A percentile compares a stretch with the other conserved stretches of the same genome.
These are phyloP conservation scores for Rhadina sibilatrix DNA, from an alignment of 2,113 vertebrate genomes.

Conservation along the genomic window DNA sequence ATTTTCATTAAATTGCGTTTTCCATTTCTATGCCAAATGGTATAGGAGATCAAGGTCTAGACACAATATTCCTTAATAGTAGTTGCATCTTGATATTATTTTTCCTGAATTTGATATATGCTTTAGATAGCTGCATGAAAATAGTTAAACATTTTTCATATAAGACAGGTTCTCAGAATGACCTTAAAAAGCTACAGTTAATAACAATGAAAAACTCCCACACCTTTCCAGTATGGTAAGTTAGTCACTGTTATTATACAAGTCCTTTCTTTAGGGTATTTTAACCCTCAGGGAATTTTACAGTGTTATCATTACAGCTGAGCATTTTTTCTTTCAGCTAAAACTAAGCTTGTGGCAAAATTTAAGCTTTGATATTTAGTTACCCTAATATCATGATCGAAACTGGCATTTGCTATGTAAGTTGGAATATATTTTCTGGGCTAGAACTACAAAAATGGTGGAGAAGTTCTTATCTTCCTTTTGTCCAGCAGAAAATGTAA, in stretches of 20 bases:
- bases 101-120: conserved; percentile 8
- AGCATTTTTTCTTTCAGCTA: neutral
- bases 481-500: neutral
- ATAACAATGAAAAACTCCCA: neutral
- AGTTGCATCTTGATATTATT: conserved; percentile 1
- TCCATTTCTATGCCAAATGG: neutral
- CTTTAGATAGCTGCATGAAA: conserved; percentile 4
- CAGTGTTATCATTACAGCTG: neutral
- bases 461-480: neutral
- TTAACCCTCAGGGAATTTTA: neutral
- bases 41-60: neutral
- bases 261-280: neutral
- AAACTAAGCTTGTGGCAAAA: neutral
- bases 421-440: neutral
- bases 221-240: neutral
- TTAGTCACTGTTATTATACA: neutral
- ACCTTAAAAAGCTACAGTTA: neutral
- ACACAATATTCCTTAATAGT: neutral
- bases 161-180: neutral
- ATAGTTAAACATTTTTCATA: conserved; percentile 19
- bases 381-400: neutral
- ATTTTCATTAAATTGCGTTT: conserved; percentile 38
- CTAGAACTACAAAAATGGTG: neutral
- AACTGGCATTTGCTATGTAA: neutral
- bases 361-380: neutral